These are phyloP conservation scores for Otolemur crassicaudatus DNA, from an alignment of 2,797 vertebrate species.

Conservation along the genomic window DNA sequence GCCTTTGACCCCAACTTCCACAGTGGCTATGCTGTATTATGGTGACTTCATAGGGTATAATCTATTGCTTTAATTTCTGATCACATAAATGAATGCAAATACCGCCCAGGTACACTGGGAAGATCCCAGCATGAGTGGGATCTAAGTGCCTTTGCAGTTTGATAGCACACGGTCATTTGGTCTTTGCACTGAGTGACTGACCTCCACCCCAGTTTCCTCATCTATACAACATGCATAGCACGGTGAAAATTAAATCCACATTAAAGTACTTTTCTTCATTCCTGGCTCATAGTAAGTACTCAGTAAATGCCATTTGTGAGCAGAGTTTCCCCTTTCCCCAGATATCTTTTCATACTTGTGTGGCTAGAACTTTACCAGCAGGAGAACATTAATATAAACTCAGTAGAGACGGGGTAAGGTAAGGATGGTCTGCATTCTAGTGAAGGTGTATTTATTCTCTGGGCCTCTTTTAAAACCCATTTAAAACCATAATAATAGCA, in stretches of 20 bases:
- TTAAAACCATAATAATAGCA: background rate
- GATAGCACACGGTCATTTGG: background rate
- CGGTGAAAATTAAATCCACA: background rate
- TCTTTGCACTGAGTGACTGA: background rate
- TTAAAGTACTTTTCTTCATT: background rate
- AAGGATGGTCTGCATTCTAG: background rate
- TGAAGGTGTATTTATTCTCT: background rate
- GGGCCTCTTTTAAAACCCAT: background rate
- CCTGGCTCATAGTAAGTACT: background rate
- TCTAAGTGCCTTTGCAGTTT: background rate
- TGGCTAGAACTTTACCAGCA: background rate
- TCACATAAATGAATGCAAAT: background rate
- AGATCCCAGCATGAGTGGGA: background rate
- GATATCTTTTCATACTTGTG: background rate
- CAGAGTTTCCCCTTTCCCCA: background rate
- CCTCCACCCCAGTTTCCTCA: background rate
- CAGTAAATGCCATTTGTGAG: background rate
- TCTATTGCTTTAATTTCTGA: background rate
- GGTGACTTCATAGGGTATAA: background rate
- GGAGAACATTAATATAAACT: background rate
- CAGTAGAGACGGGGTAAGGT: background rate
- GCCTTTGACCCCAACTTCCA: constrained; percentile 8
- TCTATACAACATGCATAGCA: background rate
- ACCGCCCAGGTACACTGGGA: background rate
- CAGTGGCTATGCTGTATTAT: background rate